Base-by-base conservation (phyloP, 2,113 vertebrate species). In the Coturnix japonica region DNA sequence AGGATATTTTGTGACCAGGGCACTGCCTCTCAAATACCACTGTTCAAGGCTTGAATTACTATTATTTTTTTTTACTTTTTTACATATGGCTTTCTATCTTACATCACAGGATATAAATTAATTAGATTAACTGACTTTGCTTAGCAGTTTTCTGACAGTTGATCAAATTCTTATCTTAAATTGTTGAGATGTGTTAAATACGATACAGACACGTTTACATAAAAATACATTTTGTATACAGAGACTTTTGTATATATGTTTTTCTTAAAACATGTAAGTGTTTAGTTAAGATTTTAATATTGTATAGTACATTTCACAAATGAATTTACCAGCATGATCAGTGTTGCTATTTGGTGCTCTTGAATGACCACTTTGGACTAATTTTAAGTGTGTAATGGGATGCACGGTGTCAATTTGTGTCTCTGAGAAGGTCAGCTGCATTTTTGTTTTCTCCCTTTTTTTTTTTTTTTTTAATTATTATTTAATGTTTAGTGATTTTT, bases 161-260 rank as follows among this genome's bases (percentile, higher is more conserved):
- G 88, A 73, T 95, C 46, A 46, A 79, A 59, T 92, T 94, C 72
- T 89, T 93, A 83, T 87, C 71, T 83, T 87, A 90, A 81, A 60
- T 60, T 67, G 71, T 85, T 84, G 70, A 71, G 85, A 93, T 93
- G 86, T 95, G 88, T 95, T 97, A 92, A 95, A 89, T 77, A 84
- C 57, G 94, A 80, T 91, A 84, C 91, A 63, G 82, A 89, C 81
- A 71, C 47, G 95, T 97, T 97, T 97, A 95, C 95, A 97, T 96
- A 87, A 95, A 87, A 94, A 81, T 94, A 72, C 94, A 87, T 97
- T 96, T 96, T 96, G 26, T 96, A 89, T 93, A 74, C 87, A 95
- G 91, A 91, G 56, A 95, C 92, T 95, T 96, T 97, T 96, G 86
- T 97, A 97, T 89, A 93, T 91, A 95, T 61, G 31, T 97, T 97